Conservation (phyloP, 2,888 invertebrate species). For the Candidula unifasciata region DNA sequence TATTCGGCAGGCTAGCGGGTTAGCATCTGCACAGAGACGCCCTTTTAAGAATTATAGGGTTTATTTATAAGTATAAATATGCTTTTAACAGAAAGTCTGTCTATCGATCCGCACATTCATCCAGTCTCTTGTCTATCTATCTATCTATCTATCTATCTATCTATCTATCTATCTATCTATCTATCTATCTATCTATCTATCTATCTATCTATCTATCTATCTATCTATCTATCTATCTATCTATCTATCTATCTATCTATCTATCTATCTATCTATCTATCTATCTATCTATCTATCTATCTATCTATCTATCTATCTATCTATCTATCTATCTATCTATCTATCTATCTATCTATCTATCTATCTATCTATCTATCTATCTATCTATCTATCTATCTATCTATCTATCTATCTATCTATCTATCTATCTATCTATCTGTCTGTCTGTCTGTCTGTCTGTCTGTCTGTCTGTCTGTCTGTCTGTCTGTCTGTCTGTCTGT, state of each 20-base stretch:
- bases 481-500: too few species aligned
- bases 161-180: constrained; percentile 23
- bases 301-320: not conserved
- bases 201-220: constrained; percentile 23
- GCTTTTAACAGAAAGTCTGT: too few species aligned
- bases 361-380: not conserved
- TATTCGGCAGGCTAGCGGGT: too few species aligned
- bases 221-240: constrained; percentile 12
- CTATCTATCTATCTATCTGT: too few species aligned
- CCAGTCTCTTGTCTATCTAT: not conserved
- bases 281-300: not conserved
- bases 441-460: too few species aligned
- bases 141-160: constrained; percentile 12
- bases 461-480: too few species aligned
- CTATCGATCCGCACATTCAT: too few species aligned
- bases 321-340: constrained; percentile 16
- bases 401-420: constrained; percentile 38
- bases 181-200: constrained; percentile 23
- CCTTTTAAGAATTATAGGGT: too few species aligned
- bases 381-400: constrained; percentile 7
- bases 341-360: not conserved
- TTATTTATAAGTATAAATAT: too few species aligned
- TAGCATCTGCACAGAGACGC: too few species aligned
- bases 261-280: not conserved
- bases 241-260: constrained; percentile 10